Evolutionary conservation across 2,888 invertebrate genomes (phyloP).

Genomic region (Tachina grossa): DNA sequence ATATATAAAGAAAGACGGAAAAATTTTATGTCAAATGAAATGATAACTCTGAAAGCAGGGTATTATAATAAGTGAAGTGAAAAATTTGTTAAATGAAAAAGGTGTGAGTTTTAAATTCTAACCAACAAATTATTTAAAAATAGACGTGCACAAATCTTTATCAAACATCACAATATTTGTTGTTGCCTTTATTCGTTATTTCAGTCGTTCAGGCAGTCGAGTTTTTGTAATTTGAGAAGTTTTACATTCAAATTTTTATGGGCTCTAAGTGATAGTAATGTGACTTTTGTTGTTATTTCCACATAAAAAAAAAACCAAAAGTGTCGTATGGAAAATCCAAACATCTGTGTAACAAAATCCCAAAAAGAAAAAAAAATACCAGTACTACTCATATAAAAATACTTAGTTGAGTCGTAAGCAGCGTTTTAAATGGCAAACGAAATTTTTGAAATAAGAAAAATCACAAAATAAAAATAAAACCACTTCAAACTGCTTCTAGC

Average conservation of each 20-base stretch:
- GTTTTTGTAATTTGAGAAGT: slow-evolving; percentile 35
- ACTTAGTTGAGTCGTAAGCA: slow-evolving; percentile 22
- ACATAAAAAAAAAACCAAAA: slow-evolving; percentile 45
- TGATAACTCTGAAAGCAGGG: slow-evolving; percentile 10
- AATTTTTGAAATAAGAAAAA: slow-evolving; percentile 25
- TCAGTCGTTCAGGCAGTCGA: not conserved
- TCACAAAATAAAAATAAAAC: slow-evolving; percentile 9
- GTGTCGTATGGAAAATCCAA: slow-evolving; percentile 56
- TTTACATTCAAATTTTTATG: slow-evolving; percentile 18
- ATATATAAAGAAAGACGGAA: slow-evolving; percentile 10
- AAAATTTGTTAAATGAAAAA: slow-evolving; percentile 13
- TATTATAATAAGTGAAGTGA: slow-evolving; percentile 25
- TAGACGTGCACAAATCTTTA: slow-evolving; percentile 12
- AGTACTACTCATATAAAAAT: not conserved
- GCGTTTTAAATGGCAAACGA: slow-evolving; percentile 24
- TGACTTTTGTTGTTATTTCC: slow-evolving; percentile 42
- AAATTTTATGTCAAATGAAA: slow-evolving; percentile 18
- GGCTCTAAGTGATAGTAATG: slow-evolving; percentile 36
- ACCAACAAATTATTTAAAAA: not conserved
- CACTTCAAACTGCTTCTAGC: not conserved
- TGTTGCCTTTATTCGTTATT: too few relatives aligned
- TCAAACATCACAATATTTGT: slow-evolving; percentile 16
- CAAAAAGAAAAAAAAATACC: slow-evolving; percentile 11
- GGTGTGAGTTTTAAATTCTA: not conserved
- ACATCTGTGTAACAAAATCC: slow-evolving; percentile 61